Evolutionary conservation across 2,113 vertebrate species (phyloP), one percentile per base, ranked within the genome.

Genomic region (Panthera tigris): DNA sequence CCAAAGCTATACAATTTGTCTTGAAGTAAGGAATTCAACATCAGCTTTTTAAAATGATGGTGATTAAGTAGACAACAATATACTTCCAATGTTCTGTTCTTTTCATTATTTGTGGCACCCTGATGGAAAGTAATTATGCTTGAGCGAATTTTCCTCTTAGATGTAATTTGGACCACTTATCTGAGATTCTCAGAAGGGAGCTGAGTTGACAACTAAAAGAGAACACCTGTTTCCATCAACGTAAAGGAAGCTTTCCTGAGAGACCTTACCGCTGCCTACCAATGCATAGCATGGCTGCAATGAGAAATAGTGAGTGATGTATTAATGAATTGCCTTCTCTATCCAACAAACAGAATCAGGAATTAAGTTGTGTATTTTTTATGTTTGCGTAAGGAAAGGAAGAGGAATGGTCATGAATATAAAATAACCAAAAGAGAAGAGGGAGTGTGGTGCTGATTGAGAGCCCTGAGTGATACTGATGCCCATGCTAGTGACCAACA

Each of bases 91-190:
- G 89, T 95, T 96, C 84, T 57, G 85, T 55, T 97, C 78, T 78
- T 97, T 76, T 98, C 96, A 96, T 97, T 98, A 95, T 97, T 92
- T 90, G 97, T 96, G 96, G 96, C 97, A 98, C 93, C 92, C 89
- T 94, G 97, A 98, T 92, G 98, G 96, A 98, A 98, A 98, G 98
- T 96, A 99, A 99, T 99, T 98, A 98, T 93, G 96, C 94, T 97
- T 76, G 93, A 94, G 98, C 36, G 96, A 98, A 98, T 98, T 98
- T 98, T 98, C 97, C 98, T 97, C 96, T 98, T 98, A 97, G 78
- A 98, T 96, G 98, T 97, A 98, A 99, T 99, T 98, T 98, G 97
- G 96, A 95, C 97, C 98, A 98, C 98, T 99, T 98, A 98, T 98
- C 96, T 96, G 97, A 92, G 93, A 90, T 91, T 97, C 98, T 98